A percentile compares a stretch with the other conserved stretches of the same genome.
Conservation (phyloP, 2,888 invertebrate genomes). For the Caenorhabditis virilis region DNA sequence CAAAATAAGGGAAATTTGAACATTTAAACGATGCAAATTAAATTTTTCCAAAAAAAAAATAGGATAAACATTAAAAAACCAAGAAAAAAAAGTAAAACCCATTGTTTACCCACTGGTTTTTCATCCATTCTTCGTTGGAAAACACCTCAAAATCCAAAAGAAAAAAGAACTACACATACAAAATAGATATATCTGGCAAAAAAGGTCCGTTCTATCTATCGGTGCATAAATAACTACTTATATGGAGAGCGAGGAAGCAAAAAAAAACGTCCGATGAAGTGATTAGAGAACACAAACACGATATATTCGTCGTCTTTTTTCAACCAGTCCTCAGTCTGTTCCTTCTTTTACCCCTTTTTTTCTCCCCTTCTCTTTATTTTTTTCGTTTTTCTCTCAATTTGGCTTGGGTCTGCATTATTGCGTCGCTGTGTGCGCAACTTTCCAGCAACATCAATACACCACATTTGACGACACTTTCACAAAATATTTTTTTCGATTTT, state of each 20-base stretch:
- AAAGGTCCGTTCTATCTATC: too few species aligned
- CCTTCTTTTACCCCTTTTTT: background rate
- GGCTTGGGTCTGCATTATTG: background rate
- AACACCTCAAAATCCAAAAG: too few species aligned
- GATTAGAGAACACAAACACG: slow-evolving; percentile 14
- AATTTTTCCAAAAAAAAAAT: background rate
- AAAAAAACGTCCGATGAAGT: slow-evolving; percentile 3
- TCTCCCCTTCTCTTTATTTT: background rate
- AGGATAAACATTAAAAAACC: background rate
- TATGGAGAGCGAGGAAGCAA: background rate
- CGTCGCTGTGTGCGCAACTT: background rate
- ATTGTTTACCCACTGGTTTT: too few species aligned
- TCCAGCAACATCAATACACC: too few species aligned
- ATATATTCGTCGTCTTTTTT: background rate
- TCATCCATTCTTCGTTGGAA: too few species aligned
- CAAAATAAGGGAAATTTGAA: too few species aligned
- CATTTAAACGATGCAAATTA: background rate
- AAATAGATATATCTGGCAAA: too few species aligned
- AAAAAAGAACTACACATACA: too few species aligned
- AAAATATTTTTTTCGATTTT: too few species aligned
- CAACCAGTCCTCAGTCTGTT: background rate
- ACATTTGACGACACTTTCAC: too few species aligned
- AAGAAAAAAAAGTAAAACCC: slow-evolving; percentile 1
- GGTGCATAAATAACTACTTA: slow-evolving; percentile 2
- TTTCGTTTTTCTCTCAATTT: background rate